phyloP scores from a whole-genome alignment of 2,797 vertebrate species.

The Kryptolebias ocellatus region DNA sequence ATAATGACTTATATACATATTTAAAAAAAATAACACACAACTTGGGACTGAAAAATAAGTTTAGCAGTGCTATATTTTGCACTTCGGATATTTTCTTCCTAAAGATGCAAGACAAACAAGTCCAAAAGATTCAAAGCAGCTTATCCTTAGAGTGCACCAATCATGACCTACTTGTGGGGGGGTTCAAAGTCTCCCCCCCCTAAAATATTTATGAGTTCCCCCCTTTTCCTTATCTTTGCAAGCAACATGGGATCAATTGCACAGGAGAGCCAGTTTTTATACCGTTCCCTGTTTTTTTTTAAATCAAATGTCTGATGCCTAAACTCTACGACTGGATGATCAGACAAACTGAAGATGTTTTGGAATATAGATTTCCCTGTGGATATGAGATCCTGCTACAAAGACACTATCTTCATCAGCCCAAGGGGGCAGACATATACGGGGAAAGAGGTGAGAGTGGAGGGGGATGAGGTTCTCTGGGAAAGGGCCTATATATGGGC shows the following conservation, averaged over 20 bases:
- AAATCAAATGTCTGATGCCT: slow-evolving; percentile 43
- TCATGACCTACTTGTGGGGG: slow-evolving; percentile 76
- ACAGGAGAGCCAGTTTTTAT: slow-evolving; percentile 53
- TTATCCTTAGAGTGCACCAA: slow-evolving; percentile 65
- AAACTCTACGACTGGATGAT: slow-evolving; percentile 62
- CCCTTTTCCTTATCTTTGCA: slow-evolving; percentile 33
- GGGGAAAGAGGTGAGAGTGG: slow-evolving; percentile 28
- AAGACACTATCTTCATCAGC: slow-evolving; percentile 45
- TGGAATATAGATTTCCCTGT: slow-evolving; percentile 60
- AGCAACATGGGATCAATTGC: slow-evolving; percentile 67
- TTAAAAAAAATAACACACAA: slow-evolving; percentile 25
- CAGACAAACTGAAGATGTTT: slow-evolving; percentile 73
- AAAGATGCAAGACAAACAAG: slow-evolving; percentile 68
- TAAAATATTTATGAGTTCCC: slow-evolving; percentile 80
- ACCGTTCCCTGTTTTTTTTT: slow-evolving; percentile 37
- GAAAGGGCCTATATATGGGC: slow-evolving; percentile 58
- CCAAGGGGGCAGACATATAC: slow-evolving; percentile 15
- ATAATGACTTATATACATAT: slow-evolving; percentile 52
- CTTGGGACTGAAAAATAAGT: slow-evolving; percentile 42
- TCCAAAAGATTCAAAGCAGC: slow-evolving; percentile 62
- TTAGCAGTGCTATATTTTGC: slow-evolving; percentile 47
- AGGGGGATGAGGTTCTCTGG: slow-evolving; percentile 23
- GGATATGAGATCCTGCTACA: slow-evolving; percentile 52
- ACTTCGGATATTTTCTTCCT: slow-evolving; percentile 65
- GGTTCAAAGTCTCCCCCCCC: slow-evolving; percentile 75